Conservation (phyloP, 2,888 invertebrate species). For the Sepioteuthis lessoniana region DNA sequence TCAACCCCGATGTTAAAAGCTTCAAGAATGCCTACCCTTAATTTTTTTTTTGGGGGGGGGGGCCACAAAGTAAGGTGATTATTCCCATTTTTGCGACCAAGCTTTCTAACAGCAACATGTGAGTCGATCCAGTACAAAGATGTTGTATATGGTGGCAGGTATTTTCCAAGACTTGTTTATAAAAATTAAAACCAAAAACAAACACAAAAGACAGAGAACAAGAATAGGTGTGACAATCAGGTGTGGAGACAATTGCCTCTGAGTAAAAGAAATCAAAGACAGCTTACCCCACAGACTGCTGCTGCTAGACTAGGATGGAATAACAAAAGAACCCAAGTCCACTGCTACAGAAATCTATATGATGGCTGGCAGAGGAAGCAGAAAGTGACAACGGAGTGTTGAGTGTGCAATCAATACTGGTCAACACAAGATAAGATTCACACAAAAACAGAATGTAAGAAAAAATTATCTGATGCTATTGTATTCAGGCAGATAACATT, state of each 20-base stretch:
- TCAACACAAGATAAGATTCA: conserved; percentile 2
- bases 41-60: neutral
- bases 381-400: neutral
- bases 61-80: too few relatives aligned
- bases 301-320: neutral
- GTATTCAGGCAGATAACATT: neutral
- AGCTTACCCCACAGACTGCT: neutral
- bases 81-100: too few relatives aligned
- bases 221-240: neutral
- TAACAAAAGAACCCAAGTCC: conserved; percentile 33
- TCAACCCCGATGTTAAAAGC: neutral
- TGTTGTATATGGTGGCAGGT: neutral
- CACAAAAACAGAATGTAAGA: neutral
- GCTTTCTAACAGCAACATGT: neutral
- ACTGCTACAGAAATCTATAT: conserved; percentile 33
- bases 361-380: neutral
- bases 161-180: neutral
- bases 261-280: neutral
- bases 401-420: neutral
- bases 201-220: too few relatives aligned
- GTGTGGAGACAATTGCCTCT: too few relatives aligned
- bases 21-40: neutral
- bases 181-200: neutral
- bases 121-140: neutral
- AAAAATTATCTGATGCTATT: neutral